Evolutionary conservation across 2,797 vertebrate species (phyloP), one percentile per base, ranked within the genome.

Genomic region (Catharus ustulatus): DNA sequence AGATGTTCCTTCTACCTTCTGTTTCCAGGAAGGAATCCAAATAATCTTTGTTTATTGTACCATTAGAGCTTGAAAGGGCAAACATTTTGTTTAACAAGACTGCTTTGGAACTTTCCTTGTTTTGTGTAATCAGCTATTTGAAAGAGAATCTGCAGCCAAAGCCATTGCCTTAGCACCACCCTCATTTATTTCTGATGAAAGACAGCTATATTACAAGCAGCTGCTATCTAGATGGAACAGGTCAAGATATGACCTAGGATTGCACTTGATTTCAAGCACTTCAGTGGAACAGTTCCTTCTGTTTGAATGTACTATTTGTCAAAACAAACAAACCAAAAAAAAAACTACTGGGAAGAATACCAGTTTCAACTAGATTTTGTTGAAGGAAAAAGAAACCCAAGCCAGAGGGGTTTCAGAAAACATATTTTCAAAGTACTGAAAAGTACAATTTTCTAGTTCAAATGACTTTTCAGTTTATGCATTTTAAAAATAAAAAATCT

Each of bases 1-100:
- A 81, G 63, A 88, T 29, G 46, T 45, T 95, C 40, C 45, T 93
- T 88, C 73, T 66, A 94, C 52, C 74, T 94, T 73, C 76, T 93
- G 61, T 57, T 82, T 81, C 73, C 59, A 91, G 81, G 78, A 92
- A 90, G 7, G 12, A 91, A 88, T 91, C 66, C 80, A 93, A 91
- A 89, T 66, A 15, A 55, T 75, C 72, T 87, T 89, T 87, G 46
- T 87, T 94, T 89, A 79, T 91, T 84, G 29, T 61, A 92, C 62
- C 84, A 78, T 59, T 86, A 89, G 55, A 67, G 49, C 49, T 57
- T 45, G 9, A 86, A 95, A 91, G 67, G 52, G 83, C 76, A 94
- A 95, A 93, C 45, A 63, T 54, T 63, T 94, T 91, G 52, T 82
- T 90, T 86, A 84, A 89, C 4, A 12, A 86, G 66, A 90, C 27